Conservation (phyloP, 2,113 vertebrate genomes). For the Myotis lucifugus region DNA sequence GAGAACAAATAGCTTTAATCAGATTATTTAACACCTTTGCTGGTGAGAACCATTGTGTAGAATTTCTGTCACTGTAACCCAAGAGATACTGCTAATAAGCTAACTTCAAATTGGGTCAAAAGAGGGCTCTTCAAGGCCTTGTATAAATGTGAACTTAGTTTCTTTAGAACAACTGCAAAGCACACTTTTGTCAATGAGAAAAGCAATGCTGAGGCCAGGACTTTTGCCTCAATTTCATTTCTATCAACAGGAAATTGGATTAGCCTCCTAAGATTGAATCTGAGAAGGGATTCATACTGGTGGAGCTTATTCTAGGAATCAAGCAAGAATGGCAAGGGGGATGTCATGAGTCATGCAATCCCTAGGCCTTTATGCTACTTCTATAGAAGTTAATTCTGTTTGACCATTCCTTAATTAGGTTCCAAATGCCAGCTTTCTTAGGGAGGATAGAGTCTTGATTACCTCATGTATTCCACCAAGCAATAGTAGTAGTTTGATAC, state of each 20-base stretch:
- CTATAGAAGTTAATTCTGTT: not conserved
- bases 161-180: not conserved
- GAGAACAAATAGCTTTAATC: not conserved
- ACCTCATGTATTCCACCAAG: not conserved
- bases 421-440: conserved; percentile 23
- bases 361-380: not conserved
- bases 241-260: not conserved
- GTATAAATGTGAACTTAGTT: not conserved
- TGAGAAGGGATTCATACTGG: not conserved
- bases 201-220: not conserved
- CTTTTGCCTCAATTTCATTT: not conserved
- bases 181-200: not conserved
- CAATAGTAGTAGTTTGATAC: not conserved
- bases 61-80: not conserved
- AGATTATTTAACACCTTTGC: not conserved
- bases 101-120: not conserved
- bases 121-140: not conserved
- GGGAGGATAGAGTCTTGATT: not conserved
- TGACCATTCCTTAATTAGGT: conserved; percentile 39
- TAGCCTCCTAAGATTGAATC: not conserved
- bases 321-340: not conserved
- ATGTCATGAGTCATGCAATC: not conserved
- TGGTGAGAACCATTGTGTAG: not conserved
- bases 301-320: not conserved
- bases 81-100: not conserved